Base-by-base conservation (phyloP, 2,113 vertebrate genomes). In the Scomber japonicus region DNA sequence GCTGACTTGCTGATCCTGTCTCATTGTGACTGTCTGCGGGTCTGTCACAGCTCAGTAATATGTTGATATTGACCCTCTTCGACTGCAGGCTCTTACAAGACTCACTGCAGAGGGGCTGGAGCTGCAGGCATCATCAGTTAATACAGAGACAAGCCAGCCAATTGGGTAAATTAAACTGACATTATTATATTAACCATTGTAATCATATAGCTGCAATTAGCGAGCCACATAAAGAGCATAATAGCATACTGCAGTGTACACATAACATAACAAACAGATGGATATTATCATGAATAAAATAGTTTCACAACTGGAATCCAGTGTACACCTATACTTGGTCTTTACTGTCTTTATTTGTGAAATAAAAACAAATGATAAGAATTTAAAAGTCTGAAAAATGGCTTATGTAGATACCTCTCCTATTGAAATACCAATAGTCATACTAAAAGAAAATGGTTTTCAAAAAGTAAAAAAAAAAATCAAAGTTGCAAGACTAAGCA, bases 1-100 rank as follows among this genome's bases (percentile, higher is more conserved):
- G 91, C 92, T 94, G 92, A 94, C 91, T 94, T 88, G 92, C 93
- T 94, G 93, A 94, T 94, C 90, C 89, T 78, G 87, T 90, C 92
- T 94, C 92, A 91, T 92, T 92, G 90, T 89, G 90, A 90, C 92
- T 94, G 93, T 95, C 94, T 91, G 89, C 92, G 84, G 85, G 74
- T 93, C 91, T 87, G 82, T 94, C 89, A 93, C 88, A 83, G 77
- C 87, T 79, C 88, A 84, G 89, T 92, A 94, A 95, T 93, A 93
- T 93, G 93, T 92, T 93, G 92, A 91, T 94, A 92, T 91, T 94
- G 94, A 95, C 90, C 91, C 85, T 91, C 69, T 74, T 79, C 62
- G 73, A 89, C 89, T 91, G 85, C 78, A 85, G 80, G 35, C 80
- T 81, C 84, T 78, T 49, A 78, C 78, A 86, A 65, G 71, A 82